A percentile compares a stretch with the other conserved stretches of the same genome.
These are phyloP conservation scores for Catalaphyllia jardinei DNA, from an alignment of 64 coral and sea anemone species.

Conservation along the genomic window DNA sequence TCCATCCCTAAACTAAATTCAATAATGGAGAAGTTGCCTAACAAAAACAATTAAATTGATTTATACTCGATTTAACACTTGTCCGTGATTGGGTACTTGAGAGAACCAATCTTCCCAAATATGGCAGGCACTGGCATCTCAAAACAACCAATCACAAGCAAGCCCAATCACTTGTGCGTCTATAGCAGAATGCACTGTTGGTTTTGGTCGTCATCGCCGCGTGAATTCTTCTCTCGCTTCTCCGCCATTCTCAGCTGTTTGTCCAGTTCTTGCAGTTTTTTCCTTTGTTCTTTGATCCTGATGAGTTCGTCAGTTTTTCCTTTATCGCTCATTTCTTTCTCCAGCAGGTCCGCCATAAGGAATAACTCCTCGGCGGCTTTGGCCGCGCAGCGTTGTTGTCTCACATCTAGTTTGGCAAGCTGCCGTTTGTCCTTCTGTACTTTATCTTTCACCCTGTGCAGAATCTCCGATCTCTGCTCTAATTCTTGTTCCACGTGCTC, in stretches of 20 bases:
- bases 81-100: background rate
- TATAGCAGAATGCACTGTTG: constrained; percentile 40
- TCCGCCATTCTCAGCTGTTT: constrained; percentile 93
- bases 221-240: constrained; percentile 58
- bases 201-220: constrained; percentile 83
- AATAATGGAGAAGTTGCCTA: background rate
- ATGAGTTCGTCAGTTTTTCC: constrained; percentile 89
- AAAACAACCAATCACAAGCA: background rate
- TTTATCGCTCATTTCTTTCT: constrained; percentile 98
- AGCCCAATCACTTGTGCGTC: background rate
- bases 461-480: constrained; percentile 84
- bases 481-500: constrained; percentile 89
- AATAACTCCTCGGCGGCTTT: constrained; percentile 94
- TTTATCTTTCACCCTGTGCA: constrained; percentile 95
- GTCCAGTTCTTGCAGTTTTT: constrained; percentile 88
- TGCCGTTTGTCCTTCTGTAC: constrained; percentile 94
- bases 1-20: background rate
- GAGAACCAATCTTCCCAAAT: background rate
- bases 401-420: constrained; percentile 89
- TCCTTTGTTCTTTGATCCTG: constrained; percentile 96
- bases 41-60: background rate
- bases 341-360: constrained; percentile 92
- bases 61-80: background rate
- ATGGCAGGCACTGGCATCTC: background rate
- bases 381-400: constrained; percentile 91